Percentiles rank a stretch among this genome's conserved stretches.
Evolutionary conservation across 2,888 invertebrate species (phyloP).

Genomic region (Hoplodrina blanda): DNA sequence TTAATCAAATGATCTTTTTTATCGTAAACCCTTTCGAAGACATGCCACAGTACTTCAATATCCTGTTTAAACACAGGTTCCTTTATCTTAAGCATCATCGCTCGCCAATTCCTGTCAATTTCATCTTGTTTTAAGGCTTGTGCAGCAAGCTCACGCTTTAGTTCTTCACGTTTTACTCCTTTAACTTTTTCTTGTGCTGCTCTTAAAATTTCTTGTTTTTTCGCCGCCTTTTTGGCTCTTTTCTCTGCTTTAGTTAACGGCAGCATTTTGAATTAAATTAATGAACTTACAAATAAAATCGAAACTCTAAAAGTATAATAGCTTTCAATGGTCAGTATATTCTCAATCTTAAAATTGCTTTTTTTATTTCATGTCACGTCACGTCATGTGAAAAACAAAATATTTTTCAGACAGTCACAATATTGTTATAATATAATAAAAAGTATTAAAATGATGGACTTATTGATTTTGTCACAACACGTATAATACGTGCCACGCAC

Average conservation of each 20-base stretch:
- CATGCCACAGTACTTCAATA: slow-evolving; percentile 83
- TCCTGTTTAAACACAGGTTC: slow-evolving; percentile 83
- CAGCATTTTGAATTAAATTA: slow-evolving; percentile 69
- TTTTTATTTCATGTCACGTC: neutral
- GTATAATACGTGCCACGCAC: too few relatives aligned
- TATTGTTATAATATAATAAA: neutral
- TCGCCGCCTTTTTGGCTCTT: slow-evolving; percentile 82
- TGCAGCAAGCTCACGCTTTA: slow-evolving; percentile 80
- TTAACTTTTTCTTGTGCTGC: slow-evolving; percentile 74
- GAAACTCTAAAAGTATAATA: slow-evolving; percentile 25
- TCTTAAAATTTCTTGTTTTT: slow-evolving; percentile 76
- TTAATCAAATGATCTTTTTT: slow-evolving; percentile 91
- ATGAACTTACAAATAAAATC: slow-evolving; percentile 32
- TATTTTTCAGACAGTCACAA: slow-evolving; percentile 1
- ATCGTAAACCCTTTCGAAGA: slow-evolving; percentile 89
- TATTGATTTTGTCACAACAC: neutral
- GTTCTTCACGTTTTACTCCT: slow-evolving; percentile 76
- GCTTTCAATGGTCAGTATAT: slow-evolving; percentile 10
- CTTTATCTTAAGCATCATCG: slow-evolving; percentile 84
- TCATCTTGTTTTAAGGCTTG: slow-evolving; percentile 75
- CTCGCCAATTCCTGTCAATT: slow-evolving; percentile 80
- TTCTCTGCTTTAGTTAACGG: slow-evolving; percentile 79
- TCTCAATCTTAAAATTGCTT: neutral
- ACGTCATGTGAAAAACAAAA: neutral
- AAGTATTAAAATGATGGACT: neutral